Evolutionary conservation across 2,888 invertebrate genomes (phyloP).

Genomic region (Homarus gammarus): DNA sequence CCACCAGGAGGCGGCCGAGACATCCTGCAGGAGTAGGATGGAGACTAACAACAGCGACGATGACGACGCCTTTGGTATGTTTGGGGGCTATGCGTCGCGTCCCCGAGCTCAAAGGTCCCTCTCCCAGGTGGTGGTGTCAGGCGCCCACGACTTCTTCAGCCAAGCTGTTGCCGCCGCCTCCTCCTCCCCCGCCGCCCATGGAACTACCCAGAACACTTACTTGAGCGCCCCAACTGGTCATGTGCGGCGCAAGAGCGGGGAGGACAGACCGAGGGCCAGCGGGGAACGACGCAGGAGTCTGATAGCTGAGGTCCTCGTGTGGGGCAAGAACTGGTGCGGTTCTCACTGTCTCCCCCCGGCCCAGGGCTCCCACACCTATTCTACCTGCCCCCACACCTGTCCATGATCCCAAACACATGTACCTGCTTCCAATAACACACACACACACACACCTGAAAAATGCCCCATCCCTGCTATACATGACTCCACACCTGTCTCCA

Average conservation of each 20-base stretch:
- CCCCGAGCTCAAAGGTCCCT: constrained; percentile 41
- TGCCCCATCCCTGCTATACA: too few species aligned
- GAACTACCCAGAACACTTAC: not conserved
- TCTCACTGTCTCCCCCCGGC: not conserved
- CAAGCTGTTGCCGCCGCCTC: not conserved
- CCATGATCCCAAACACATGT: not conserved
- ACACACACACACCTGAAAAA: too few species aligned
- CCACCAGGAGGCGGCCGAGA: constrained; percentile 14
- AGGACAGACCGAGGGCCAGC: constrained; percentile 2
- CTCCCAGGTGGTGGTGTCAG: constrained; percentile 40
- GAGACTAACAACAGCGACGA: constrained; percentile 53
- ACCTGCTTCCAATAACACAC: too few species aligned
- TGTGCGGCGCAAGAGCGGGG: constrained; percentile 31
- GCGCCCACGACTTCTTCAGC: not conserved
- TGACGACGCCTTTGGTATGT: constrained; percentile 73
- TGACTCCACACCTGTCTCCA: too few species aligned
- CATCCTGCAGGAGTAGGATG: constrained; percentile 8
- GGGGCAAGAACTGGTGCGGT: constrained; percentile 74
- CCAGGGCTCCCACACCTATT: not conserved
- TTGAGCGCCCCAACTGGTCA: constrained; percentile 14
- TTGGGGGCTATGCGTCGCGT: constrained; percentile 71
- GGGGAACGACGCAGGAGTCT: constrained; percentile 62
- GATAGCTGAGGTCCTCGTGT: constrained; percentile 67
- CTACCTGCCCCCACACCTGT: not conserved
- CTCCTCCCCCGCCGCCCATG: constrained; percentile 1